These are phyloP conservation scores for Myripristis jacobus DNA, from an alignment of 2,797 vertebrate species.

Conservation along the genomic window DNA sequence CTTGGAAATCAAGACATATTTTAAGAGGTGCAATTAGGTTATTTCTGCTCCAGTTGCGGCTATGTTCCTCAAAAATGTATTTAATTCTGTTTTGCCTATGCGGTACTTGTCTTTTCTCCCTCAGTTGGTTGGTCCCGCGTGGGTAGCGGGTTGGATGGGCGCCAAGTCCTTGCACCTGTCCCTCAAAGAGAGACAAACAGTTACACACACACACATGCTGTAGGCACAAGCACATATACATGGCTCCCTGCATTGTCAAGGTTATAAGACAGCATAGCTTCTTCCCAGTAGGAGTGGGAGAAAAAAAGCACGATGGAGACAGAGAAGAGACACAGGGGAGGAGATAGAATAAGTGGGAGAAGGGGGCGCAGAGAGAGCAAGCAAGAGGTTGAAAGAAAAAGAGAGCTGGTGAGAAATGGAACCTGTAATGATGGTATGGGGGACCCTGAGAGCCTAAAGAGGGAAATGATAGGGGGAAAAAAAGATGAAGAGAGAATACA, in stretches of 20 bases:
- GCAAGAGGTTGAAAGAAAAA: conserved; percentile 68
- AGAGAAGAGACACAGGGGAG: conserved; percentile 52
- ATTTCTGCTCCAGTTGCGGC: conserved; percentile 69
- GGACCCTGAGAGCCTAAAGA: conserved; percentile 51
- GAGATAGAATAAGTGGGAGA: conserved; percentile 66
- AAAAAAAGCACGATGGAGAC: conserved; percentile 46
- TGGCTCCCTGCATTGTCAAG: conserved; percentile 73
- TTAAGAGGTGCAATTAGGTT: conserved; percentile 69
- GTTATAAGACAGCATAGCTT: conserved; percentile 70
- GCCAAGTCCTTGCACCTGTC: conserved; percentile 78
- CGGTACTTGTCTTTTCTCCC: conserved; percentile 48
- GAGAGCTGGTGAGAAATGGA: conserved; percentile 72
- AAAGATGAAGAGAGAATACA: conserved; percentile 58
- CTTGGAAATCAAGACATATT: conserved; percentile 66
- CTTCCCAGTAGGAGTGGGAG: conserved; percentile 49
- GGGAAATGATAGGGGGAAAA: conserved; percentile 55
- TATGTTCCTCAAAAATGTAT: conserved; percentile 57
- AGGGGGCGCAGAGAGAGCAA: conserved; percentile 64
- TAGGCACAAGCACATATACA: conserved; percentile 20
- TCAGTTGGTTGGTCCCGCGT: conserved; percentile 48
- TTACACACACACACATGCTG: conserved; percentile 28
- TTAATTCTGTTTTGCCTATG: conserved; percentile 66
- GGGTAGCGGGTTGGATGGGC: conserved; percentile 44
- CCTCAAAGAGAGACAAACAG: conserved; percentile 64
- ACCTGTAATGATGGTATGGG: conserved; percentile 71